Evolutionary conservation across 2,888 invertebrate genomes (phyloP).

Genomic region (Drosophila macrospina): DNA sequence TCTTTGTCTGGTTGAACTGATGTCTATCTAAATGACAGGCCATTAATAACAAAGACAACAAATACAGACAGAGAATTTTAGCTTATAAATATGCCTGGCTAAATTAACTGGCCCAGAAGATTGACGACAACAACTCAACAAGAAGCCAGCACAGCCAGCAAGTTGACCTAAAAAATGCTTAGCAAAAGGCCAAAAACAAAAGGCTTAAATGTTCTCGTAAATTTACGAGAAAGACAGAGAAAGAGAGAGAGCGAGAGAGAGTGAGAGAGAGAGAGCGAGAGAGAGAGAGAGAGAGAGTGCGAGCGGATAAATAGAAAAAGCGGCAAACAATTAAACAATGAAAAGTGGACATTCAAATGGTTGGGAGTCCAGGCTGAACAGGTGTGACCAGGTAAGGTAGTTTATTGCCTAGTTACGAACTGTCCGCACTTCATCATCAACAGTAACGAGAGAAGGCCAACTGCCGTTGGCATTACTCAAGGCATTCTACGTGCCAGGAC

Average conservation of each 20-base stretch:
- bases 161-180: conserved; percentile 29
- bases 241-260: neutral
- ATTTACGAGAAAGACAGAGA: conserved; percentile 34
- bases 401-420: conserved; percentile 69
- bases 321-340: conserved; percentile 73
- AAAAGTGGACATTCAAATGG: conserved; percentile 68
- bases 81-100: conserved; percentile 52
- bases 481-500: conserved; percentile 6
- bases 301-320: conserved; percentile 1
- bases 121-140: conserved; percentile 57
- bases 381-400: conserved; percentile 63
- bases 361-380: conserved; percentile 40
- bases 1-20: conserved; percentile 27
- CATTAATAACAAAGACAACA: conserved; percentile 56
- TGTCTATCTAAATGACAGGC: conserved; percentile 46
- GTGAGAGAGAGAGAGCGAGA: neutral
- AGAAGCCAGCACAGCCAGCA: conserved; percentile 18
- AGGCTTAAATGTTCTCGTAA: conserved; percentile 57
- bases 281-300: neutral
- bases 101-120: conserved; percentile 66
- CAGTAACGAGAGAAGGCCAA: conserved; percentile 37
- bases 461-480: conserved; percentile 49
- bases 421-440: conserved; percentile 63
- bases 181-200: conserved; percentile 48
- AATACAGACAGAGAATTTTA: conserved; percentile 21